A percentile compares a stretch with the other conserved stretches of the same genome.
These are phyloP conservation scores for Campoplex nolae DNA, from an alignment of 2,888 invertebrate genomes.

Conservation along the genomic window DNA sequence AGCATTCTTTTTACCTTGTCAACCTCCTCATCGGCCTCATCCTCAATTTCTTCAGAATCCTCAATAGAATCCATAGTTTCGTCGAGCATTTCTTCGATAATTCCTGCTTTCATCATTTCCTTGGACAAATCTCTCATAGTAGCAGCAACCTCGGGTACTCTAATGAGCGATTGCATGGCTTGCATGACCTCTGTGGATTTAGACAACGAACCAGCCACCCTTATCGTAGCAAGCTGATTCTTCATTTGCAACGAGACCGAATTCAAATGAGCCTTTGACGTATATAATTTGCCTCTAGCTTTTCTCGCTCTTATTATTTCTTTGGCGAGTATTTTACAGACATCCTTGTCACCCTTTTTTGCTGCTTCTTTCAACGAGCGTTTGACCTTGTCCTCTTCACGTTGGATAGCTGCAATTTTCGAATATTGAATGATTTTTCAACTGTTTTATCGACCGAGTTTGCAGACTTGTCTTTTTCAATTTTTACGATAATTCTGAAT, in stretches of 20 bases:
- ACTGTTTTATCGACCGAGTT: slow-evolving; percentile 1
- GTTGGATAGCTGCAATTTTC: slow-evolving; percentile 91
- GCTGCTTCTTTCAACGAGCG: slow-evolving; percentile 97
- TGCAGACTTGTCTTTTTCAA: not conserved
- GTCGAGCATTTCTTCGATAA: slow-evolving; percentile 99
- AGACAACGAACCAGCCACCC: slow-evolving; percentile 96
- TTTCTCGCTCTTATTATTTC: slow-evolving; percentile 95
- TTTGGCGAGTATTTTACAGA: slow-evolving; percentile 96
- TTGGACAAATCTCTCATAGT: slow-evolving; percentile 99
- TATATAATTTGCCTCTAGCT: slow-evolving; percentile 95
- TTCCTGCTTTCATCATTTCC: slow-evolving; percentile 99
- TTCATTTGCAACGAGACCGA: slow-evolving; percentile 99
- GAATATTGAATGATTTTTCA: not conserved
- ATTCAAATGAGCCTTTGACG: slow-evolving; percentile 98
- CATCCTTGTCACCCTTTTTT: slow-evolving; percentile 96
- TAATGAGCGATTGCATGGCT: slow-evolving; percentile 96
- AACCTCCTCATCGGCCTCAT: slow-evolving; percentile 97
- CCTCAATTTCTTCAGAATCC: slow-evolving; percentile 97
- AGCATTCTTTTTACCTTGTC: slow-evolving; percentile 84
- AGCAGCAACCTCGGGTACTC: slow-evolving; percentile 96
- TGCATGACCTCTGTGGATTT: slow-evolving; percentile 99
- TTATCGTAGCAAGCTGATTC: slow-evolving; percentile 97
- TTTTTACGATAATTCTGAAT: not conserved
- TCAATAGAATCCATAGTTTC: slow-evolving; percentile 98
- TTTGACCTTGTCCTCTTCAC: slow-evolving; percentile 99